A percentile compares a stretch with the other conserved stretches of the same genome.
These are phyloP conservation scores for Oxystoma pomonae DNA, from an alignment of 2,888 invertebrate genomes.

Conservation along the genomic window DNA sequence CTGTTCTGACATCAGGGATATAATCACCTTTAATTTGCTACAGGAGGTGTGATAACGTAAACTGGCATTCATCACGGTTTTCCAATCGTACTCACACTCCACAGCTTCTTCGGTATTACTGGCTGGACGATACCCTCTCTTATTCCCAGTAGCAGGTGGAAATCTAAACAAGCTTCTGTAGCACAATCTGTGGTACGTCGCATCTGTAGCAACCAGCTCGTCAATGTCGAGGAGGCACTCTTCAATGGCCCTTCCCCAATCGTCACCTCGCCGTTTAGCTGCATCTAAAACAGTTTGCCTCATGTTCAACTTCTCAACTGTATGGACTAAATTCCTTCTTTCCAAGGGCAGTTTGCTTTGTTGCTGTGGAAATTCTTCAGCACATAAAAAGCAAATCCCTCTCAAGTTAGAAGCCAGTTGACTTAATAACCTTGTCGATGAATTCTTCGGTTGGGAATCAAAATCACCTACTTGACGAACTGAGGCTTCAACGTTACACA, in stretches of 20 bases:
- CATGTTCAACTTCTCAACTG: no score
- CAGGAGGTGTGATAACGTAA: constrained; percentile 5
- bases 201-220: constrained; percentile 15
- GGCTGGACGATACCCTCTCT: constrained; percentile 5
- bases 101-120: constrained; percentile 5
- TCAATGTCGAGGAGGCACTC: constrained; percentile 5
- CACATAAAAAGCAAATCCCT: no score
- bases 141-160: constrained; percentile 10
- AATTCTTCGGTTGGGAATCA: no score
- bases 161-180: constrained; percentile 12
- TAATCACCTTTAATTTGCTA: constrained; percentile 2
- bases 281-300: constrained; percentile 6
- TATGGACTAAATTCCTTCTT: no score
- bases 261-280: background rate
- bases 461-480: no score
- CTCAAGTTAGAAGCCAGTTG: no score
- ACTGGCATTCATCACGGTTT: no score
- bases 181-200: constrained; percentile 13
- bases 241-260: constrained; percentile 1
- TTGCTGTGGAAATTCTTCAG: no score
- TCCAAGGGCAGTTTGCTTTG: no score
- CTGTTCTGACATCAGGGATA: constrained; percentile 12
- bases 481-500: no score
- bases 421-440: no score
- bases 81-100: constrained; percentile 8